Base-by-base conservation (phyloP, 2,113 vertebrate species). In the Hyperoodon ampullatus region DNA sequence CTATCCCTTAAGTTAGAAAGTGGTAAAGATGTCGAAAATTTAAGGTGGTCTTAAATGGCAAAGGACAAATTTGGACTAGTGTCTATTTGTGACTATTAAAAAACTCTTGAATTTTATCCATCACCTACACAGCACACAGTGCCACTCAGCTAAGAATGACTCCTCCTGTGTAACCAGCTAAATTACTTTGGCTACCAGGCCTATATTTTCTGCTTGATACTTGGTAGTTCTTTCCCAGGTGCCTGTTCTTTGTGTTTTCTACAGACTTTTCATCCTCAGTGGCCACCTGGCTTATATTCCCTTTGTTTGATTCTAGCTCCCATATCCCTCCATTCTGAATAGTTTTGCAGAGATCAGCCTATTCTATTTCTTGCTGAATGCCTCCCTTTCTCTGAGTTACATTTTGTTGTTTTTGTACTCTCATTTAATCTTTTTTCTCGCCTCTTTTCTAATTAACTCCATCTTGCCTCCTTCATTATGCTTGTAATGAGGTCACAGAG, bases 331-430 rank as follows among this genome's bases (percentile, higher is more conserved):
- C 0, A 42, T 96, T 97, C 84, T 96, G 96, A 97, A 98, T 97
- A 92, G 97, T 97, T 98, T 93, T 97, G 97, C 96, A 90, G 83
- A 94, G 93, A 97, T 98, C 98, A 98, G 97, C 98, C 95, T 91
- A 96, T 98, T 98, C 97, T 98, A 97, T 98, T 98, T 98, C 96
- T 96, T 97, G 97, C 98, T 97, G 96, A 97, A 98, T 96, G 98
- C 88, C 71, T 97, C 81, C 80, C 97, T 97, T 97, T 98, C 92
- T 97, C 75, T 72, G 97, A 93, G 84, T 97, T 97, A 96, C 96
- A 97, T 97, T 97, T 96, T 95, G 77, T 97, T 98, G 95, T 97
- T 96, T 97, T 97, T 97, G 95, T 97, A 82, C 88, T 96, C 97
- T 97, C 96, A 96, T 97, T 98, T 98, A 95, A 97, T 97, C 96